phyloP scores from a whole-genome alignment of 2,888 invertebrate genomes.

The Noctua pronuba region DNA sequence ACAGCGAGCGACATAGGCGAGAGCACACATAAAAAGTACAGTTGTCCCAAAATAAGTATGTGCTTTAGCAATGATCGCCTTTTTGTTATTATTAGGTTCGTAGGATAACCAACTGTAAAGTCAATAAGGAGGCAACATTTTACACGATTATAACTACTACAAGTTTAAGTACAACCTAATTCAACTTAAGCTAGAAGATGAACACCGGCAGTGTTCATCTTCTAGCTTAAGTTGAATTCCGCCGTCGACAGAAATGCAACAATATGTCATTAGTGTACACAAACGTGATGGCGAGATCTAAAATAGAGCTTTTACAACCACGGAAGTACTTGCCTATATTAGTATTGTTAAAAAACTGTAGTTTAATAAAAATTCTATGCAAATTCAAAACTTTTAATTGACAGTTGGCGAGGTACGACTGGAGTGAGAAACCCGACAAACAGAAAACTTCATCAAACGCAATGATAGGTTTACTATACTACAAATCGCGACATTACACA shows the following conservation, averaged over 20 bases:
- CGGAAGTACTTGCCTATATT: background rate
- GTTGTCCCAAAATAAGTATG: background rate
- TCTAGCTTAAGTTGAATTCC: no score
- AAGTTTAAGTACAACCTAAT: background rate
- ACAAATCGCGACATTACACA: background rate
- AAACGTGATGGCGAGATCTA: background rate
- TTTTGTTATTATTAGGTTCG: background rate
- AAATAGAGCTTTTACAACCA: background rate
- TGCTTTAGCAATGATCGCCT: background rate
- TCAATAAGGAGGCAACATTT: background rate
- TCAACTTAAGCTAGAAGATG: background rate
- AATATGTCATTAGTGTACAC: background rate
- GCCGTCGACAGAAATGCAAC: background rate
- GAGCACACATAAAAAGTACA: background rate
- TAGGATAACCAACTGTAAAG: background rate
- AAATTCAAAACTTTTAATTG: background rate
- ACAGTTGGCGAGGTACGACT: background rate
- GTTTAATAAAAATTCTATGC: background rate
- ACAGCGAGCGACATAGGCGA: background rate
- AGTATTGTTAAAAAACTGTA: background rate
- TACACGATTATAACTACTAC: background rate
- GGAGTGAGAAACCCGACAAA: background rate
- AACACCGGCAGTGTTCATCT: no score
- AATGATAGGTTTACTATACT: background rate
- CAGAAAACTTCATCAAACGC: background rate